Evolutionary conservation across 2,113 vertebrate species (phyloP).

Genomic region (Platysternon megacephalum): DNA sequence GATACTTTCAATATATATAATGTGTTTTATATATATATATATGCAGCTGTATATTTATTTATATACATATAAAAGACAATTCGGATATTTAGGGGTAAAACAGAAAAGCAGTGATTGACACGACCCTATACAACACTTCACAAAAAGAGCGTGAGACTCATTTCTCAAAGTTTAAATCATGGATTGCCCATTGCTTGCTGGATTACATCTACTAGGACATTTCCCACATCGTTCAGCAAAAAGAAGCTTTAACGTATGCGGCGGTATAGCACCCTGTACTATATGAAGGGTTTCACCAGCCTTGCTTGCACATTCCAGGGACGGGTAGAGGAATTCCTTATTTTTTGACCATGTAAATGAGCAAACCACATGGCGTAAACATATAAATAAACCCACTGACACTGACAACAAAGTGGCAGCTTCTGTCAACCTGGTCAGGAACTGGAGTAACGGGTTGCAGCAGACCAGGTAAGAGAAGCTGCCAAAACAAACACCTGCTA

Average conservation of each 20-base stretch:
- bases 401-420: neutral
- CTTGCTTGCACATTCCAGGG: neutral
- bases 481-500: neutral
- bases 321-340: neutral
- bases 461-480: neutral
- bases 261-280: rapidly evolving
- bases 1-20: neutral
- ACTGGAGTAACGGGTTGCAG: neutral
- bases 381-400: neutral
- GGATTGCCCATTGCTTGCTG: neutral
- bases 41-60: neutral
- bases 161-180: neutral
- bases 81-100: neutral
- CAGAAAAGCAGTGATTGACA: neutral
- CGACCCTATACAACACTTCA: neutral
- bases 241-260: neutral
- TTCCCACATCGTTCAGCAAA: neutral
- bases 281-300: neutral
- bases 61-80: neutral
- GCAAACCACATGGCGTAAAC: neutral
- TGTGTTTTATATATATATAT: neutral
- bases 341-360: neutral
- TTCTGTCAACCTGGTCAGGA: neutral
- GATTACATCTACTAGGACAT: neutral
- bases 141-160: neutral